Conservation (phyloP, 2,888 invertebrate species). For the Mamestra brassicae region DNA sequence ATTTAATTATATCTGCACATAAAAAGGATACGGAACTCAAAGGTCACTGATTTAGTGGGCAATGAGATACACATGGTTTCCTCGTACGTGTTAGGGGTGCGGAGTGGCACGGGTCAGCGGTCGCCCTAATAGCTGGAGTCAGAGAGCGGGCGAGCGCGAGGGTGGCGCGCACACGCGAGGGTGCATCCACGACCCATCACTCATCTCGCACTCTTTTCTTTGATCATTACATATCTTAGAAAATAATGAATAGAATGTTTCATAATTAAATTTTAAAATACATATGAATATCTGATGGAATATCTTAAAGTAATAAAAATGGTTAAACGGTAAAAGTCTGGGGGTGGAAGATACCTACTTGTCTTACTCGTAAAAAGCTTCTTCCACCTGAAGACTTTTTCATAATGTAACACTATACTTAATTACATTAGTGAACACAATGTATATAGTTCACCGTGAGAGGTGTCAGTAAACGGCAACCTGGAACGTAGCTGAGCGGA, state of each 20-base stretch:
- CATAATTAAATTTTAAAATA: not conserved
- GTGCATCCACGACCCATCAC: slow-evolving; percentile 46
- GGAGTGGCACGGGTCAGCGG: slow-evolving; percentile 82
- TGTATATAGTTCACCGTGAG: slow-evolving; percentile 75
- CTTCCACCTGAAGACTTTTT: slow-evolving; percentile 3
- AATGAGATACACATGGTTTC: slow-evolving; percentile 73
- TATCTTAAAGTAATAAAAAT: not conserved
- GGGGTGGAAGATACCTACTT: not conserved
- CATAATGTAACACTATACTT: slow-evolving; percentile 37
- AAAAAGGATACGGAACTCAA: slow-evolving; percentile 74
- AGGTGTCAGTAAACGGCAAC: slow-evolving; percentile 76
- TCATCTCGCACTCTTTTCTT: slow-evolving; percentile 31
- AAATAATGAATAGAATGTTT: not conserved
- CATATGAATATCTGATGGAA: not conserved
- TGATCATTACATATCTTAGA: slow-evolving; percentile 23
- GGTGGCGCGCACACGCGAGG: slow-evolving; percentile 52
- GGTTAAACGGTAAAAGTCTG: not conserved
- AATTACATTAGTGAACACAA: slow-evolving; percentile 71
- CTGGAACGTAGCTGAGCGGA: slow-evolving; percentile 67
- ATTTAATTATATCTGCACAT: slow-evolving; percentile 74
- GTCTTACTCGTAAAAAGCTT: not conserved
- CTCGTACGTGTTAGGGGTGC: slow-evolving; percentile 76
- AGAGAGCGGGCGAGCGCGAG: slow-evolving; percentile 68
- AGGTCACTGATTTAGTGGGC: slow-evolving; percentile 81
- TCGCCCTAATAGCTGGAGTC: slow-evolving; percentile 81